Conservation (phyloP, 2,888 invertebrate genomes). For the Drosophila monieri region DNA sequence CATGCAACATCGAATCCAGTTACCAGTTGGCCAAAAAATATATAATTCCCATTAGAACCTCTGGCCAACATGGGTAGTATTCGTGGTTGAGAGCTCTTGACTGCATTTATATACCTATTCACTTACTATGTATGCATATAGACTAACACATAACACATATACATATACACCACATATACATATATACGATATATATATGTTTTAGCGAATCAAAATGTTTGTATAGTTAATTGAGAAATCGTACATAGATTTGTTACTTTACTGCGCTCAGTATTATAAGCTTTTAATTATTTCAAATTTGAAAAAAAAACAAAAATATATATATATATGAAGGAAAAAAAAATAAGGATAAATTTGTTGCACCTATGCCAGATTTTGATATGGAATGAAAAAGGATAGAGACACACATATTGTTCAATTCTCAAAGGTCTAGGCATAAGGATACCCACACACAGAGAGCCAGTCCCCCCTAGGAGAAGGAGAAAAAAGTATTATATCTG, state of each 20-base stretch:
- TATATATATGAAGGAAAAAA: neutral
- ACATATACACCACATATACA: neutral
- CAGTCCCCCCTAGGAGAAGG: neutral
- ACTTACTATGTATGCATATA: neutral
- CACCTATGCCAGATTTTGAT: constrained; percentile 42
- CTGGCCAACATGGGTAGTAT: neutral
- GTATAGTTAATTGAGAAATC: constrained; percentile 35
- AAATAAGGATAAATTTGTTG: constrained; percentile 41
- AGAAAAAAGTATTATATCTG: neutral
- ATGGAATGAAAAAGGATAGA: no score
- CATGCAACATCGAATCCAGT: constrained; percentile 5
- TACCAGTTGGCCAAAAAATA: neutral
- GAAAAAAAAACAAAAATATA: neutral
- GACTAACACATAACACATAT: constrained; percentile 1
- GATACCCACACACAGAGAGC: neutral
- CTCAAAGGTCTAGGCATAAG: constrained; percentile 1
- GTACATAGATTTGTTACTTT: constrained; percentile 37
- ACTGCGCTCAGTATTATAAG: constrained; percentile 38
- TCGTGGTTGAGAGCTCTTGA: constrained; percentile 13
- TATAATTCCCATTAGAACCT: no score
- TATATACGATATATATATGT: constrained; percentile 7
- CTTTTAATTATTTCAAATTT: constrained; percentile 25
- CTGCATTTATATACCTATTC: constrained; percentile 6
- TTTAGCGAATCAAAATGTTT: constrained; percentile 42
- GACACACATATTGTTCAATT: constrained; percentile 1